phyloP scores from a whole-genome alignment of 1,140 invertebrate genomes.

The Pseudomyrmex flavicornis region DNA sequence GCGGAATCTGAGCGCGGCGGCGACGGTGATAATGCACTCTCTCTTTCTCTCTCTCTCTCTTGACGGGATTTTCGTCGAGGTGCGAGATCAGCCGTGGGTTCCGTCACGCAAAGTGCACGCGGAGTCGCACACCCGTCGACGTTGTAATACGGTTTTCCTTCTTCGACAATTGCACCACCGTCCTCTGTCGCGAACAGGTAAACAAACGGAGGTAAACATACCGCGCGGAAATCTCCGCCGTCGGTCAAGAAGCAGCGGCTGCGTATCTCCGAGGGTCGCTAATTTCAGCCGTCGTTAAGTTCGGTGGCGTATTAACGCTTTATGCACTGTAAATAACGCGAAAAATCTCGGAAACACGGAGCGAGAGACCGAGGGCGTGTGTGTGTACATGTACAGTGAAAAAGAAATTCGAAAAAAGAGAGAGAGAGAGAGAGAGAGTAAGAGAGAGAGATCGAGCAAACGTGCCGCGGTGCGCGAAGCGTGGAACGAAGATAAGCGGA shows the following conservation, averaged over 20 bases:
- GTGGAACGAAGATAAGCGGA: constrained; percentile 15
- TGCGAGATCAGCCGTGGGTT: constrained; percentile 63
- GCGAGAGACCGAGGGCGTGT: background rate
- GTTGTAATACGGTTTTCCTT: constrained; percentile 49
- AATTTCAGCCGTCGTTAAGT: constrained; percentile 15
- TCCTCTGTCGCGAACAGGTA: constrained; percentile 28
- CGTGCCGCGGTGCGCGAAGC: constrained; percentile 25
- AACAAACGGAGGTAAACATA: constrained; percentile 37
- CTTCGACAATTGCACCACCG: constrained; percentile 15
- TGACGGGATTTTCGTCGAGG: constrained; percentile 54
- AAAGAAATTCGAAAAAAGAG: no score
- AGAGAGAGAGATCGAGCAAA: constrained; percentile 17
- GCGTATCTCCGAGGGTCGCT: background rate
- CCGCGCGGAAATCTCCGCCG: constrained; percentile 11
- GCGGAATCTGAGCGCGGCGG: constrained; percentile 65
- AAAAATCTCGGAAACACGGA: constrained; percentile 24
- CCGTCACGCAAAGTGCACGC: constrained; percentile 42
- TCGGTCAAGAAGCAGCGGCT: constrained; percentile 11
- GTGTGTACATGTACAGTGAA: background rate
- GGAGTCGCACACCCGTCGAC: constrained; percentile 9
- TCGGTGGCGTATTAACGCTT: constrained; percentile 46
- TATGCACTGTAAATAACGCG: constrained; percentile 53
- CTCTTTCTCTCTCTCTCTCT: background rate
- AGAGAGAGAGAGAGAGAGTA: constrained; percentile 7
- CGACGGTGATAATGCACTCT: constrained; percentile 63